Conservation (phyloP, 2,888 invertebrate species). For the Subacronicta megacephala region DNA sequence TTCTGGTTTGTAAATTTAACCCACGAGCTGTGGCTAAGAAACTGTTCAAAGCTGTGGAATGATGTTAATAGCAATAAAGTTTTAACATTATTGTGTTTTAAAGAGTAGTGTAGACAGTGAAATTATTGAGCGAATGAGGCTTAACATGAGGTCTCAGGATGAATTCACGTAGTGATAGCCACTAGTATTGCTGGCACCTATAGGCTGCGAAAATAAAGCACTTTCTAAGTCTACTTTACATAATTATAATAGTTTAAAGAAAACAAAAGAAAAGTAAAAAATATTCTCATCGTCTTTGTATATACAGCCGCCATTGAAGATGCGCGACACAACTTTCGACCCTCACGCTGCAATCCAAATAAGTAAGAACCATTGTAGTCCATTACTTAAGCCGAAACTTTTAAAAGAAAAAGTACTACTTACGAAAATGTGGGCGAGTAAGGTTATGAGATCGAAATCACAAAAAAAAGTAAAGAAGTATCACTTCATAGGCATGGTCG, state of each 20-base stretch:
- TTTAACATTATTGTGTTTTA: no score
- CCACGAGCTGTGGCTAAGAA: no score
- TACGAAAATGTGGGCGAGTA: slow-evolving; percentile 13
- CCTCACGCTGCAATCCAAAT: slow-evolving; percentile 3
- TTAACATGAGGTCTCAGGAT: no score
- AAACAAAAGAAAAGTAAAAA: background rate
- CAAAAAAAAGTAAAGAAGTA: slow-evolving; percentile 2
- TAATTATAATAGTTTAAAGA: background rate
- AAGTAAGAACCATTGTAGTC: slow-evolving; percentile 16
- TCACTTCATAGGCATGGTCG: background rate
- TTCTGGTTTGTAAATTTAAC: no score
- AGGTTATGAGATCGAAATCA: slow-evolving; percentile 14
- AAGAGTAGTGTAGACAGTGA: no score
- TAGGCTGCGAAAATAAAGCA: no score
- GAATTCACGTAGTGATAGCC: no score
- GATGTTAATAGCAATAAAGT: no score
- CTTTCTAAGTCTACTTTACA: no score
- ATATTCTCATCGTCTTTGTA: background rate
- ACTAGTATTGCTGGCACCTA: no score
- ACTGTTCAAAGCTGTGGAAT: no score
- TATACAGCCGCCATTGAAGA: background rate
- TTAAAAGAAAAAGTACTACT: slow-evolving; percentile 29
- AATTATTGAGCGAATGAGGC: no score
- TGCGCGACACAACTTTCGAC: background rate
- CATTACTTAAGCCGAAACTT: slow-evolving; percentile 26